These are phyloP conservation scores for Hipparchia semele DNA, from an alignment of 2,888 invertebrate species.

Conservation along the genomic window DNA sequence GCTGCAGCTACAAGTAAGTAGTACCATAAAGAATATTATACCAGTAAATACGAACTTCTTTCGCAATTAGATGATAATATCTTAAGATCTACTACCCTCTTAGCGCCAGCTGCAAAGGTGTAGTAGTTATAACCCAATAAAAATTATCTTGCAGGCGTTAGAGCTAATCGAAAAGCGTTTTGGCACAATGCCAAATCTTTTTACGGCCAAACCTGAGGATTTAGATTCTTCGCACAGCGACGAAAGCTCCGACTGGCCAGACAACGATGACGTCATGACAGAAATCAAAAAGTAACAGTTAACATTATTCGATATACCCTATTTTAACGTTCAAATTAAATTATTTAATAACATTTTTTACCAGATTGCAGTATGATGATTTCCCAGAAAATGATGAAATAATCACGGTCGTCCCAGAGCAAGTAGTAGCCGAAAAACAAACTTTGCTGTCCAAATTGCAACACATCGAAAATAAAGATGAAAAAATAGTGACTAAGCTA, in stretches of 20 bases:
- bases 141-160: conserved; percentile 85
- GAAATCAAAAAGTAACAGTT: conserved; percentile 80
- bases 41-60: neutral
- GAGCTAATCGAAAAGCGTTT: conserved; percentile 92
- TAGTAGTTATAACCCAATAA: neutral
- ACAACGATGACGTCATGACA: conserved; percentile 83
- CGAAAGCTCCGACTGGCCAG: conserved; percentile 68
- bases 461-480: conserved; percentile 66
- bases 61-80: neutral
- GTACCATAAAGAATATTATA: neutral
- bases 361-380: conserved; percentile 67
- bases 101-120: too few species aligned
- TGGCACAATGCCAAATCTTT: conserved; percentile 86
- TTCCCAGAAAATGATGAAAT: conserved; percentile 55
- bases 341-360: conserved; percentile 27
- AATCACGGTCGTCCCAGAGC: conserved; percentile 61
- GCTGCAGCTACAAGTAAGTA: conserved; percentile 86
- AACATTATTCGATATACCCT: neutral
- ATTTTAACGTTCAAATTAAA: too few species aligned
- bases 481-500: conserved; percentile 39
- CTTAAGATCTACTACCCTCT: too few species aligned
- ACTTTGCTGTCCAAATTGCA: conserved; percentile 69
- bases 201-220: conserved; percentile 74
- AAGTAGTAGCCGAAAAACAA: conserved; percentile 72
- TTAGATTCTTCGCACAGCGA: conserved; percentile 62